These are phyloP conservation scores for Sphinx pinastri DNA, from an alignment of 2,888 invertebrate species.

Conservation along the genomic window DNA sequence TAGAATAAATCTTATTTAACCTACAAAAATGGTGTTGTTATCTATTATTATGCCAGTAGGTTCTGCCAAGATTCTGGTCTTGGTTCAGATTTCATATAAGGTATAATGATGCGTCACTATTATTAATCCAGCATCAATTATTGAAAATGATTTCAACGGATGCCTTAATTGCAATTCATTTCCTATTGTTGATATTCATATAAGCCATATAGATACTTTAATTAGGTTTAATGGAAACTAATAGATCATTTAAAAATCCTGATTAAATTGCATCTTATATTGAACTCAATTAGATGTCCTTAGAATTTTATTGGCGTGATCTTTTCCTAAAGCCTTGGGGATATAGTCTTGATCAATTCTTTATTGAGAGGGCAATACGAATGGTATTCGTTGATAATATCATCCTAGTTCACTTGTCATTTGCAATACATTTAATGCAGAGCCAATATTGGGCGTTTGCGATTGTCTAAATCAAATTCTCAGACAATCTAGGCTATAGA, in stretches of 20 bases:
- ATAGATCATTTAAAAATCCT: constrained; percentile 8
- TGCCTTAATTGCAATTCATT: constrained; percentile 7
- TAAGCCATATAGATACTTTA: neutral
- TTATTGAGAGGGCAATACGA: too few species aligned
- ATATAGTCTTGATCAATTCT: neutral
- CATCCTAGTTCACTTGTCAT: too few species aligned
- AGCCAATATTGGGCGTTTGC: too few species aligned
- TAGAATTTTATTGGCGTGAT: neutral
- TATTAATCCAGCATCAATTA: neutral
- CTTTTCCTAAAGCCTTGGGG: neutral
- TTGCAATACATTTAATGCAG: too few species aligned
- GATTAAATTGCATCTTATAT: neutral
- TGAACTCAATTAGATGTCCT: neutral
- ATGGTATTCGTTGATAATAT: too few species aligned
- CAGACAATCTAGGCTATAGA: too few species aligned
- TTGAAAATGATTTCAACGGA: neutral
- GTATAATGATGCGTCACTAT: neutral
- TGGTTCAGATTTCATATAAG: neutral
- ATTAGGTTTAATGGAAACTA: neutral
- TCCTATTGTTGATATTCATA: neutral
- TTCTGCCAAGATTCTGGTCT: too few species aligned
- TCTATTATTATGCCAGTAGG: too few species aligned
- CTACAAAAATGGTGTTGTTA: too few species aligned
- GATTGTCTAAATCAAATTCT: too few species aligned
- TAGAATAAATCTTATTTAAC: too few species aligned